Evolutionary conservation across 2,797 vertebrate species (phyloP).

Genomic region (Amblyopsis hoosieri): DNA sequence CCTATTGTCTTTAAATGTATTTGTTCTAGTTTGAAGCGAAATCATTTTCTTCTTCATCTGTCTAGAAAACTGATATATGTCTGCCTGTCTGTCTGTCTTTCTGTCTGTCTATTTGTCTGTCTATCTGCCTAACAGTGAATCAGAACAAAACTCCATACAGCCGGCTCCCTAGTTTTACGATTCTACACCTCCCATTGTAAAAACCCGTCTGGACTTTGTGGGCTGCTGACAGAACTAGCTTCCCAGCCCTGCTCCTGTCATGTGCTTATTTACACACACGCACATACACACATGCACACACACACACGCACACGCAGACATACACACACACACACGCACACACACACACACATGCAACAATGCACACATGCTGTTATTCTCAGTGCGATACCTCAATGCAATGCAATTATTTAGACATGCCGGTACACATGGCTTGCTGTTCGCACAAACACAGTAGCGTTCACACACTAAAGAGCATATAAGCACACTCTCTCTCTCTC

Average conservation of each 20-base stretch:
- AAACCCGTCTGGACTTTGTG: slow-evolving; percentile 54
- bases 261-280: not conserved
- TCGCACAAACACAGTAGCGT: slow-evolving; percentile 3
- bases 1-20: too few species aligned
- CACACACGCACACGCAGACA: not conserved
- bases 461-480: not conserved
- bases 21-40: not conserved
- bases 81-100: slow-evolving; percentile 6
- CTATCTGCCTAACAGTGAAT: slow-evolving; percentile 22
- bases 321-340: not conserved
- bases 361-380: not conserved
- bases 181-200: slow-evolving; percentile 70
- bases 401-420: too few species aligned
- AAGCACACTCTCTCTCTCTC: not conserved
- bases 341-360: not conserved
- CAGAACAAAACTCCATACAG: slow-evolving; percentile 41
- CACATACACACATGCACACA: not conserved
- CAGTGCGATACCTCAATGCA: not conserved
- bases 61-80: not conserved
- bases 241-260: slow-evolving; percentile 39
- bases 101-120: slow-evolving; percentile 17
- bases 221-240: slow-evolving; percentile 47
- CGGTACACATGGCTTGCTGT: not conserved
- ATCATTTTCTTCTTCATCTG: slow-evolving; percentile 8
- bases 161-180: slow-evolving; percentile 58